Evolutionary conservation across 2,113 vertebrate species (phyloP).

Genomic region (Tamias sibiricus): DNA sequence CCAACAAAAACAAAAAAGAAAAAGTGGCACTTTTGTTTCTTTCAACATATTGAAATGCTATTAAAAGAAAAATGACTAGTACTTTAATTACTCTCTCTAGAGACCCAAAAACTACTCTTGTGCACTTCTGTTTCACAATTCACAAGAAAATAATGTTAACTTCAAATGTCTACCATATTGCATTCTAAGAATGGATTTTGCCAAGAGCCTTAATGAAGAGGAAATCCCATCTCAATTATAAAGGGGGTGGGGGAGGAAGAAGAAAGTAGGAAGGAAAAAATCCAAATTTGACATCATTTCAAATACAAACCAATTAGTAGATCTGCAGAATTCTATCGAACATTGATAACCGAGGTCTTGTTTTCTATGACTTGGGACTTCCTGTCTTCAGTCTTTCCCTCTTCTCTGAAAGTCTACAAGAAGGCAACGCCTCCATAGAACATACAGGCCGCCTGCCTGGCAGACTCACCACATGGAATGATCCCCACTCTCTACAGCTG

Average conservation of each 20-base stretch:
- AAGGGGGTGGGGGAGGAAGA: neutral
- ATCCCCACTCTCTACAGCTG: slow-evolving; percentile 39
- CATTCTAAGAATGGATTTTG: neutral
- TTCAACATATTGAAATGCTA: neutral
- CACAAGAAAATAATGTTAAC: neutral
- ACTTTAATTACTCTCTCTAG: neutral
- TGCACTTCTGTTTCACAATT: neutral
- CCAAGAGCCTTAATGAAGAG: neutral
- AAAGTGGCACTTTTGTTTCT: neutral
- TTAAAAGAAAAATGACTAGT: too few species aligned
- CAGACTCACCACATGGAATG: neutral
- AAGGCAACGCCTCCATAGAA: neutral
- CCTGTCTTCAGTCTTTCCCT: neutral
- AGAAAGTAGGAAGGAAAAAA: neutral
- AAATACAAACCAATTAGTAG: neutral
- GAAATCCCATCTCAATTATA: neutral
- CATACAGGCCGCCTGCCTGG: neutral
- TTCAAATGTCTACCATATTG: neutral
- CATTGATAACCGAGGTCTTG: neutral
- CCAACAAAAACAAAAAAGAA: neutral
- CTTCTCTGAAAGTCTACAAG: neutral
- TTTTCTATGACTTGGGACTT: neutral
- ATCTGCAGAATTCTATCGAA: neutral
- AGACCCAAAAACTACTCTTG: neutral
- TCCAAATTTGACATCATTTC: neutral